Base-by-base conservation (phyloP, 2,797 vertebrate species). In the Ciconia nigra region DNA sequence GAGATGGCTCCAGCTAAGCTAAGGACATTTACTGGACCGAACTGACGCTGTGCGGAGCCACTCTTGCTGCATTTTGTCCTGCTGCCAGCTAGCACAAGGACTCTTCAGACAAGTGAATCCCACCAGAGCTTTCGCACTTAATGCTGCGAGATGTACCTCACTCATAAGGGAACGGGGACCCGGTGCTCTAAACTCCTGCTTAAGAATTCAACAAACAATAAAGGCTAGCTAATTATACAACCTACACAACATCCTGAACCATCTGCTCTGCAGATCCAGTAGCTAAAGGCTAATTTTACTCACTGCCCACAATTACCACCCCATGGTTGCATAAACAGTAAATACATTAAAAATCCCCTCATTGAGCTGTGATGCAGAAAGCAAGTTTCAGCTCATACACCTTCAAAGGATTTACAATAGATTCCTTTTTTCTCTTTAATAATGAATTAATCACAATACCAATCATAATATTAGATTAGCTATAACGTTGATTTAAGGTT, bases 301-400 rank as follows among this genome's bases (percentile, higher is more conserved):
- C 70, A 42, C 80, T 93, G 94, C 88, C 90, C 92, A 73, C 89
- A 93, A 44, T 46, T 87, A 86, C 46, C 83, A 46, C 42, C 70
- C 31, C 66, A 28, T 2, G 11, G 70, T 21, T 66, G 83, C 77
- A 82, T 33, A 69, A 93, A 95, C 83, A 90, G 59, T 46, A 95
- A 92, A 82, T n/a, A 89, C 41, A 61, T 29, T 29, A 61, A 83
- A 90, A 87, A 90, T 79, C 59, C 61, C 85, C 83, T 54, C 74
- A 26, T 17, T 7, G 61, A 89, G 74, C 86, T 46, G 52, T 4
- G 83, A 78, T 67, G 77, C 77, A 57, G 63, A 80, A 77, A 65
- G 73, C 94, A 93, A 85, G 93, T 83, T 83, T 22, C 49, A 61
- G 80, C 95, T 91, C 3, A 74, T 19, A 37, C 2, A n/a, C 65